Evolutionary conservation across 2,888 invertebrate species (phyloP), one percentile per base, ranked within the genome.

Genomic region (Girardia tigrina): DNA sequence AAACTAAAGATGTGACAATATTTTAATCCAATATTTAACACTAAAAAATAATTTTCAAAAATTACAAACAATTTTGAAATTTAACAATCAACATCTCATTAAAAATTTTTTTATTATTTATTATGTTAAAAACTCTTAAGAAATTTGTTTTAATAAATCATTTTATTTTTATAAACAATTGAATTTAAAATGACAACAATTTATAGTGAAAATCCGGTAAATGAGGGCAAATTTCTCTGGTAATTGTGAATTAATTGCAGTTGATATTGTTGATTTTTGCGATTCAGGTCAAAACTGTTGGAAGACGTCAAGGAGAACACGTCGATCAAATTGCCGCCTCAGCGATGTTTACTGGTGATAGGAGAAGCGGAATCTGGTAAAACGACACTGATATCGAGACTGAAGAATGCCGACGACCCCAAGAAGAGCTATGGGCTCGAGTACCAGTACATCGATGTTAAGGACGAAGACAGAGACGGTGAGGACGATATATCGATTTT

Each of bases 401-500:
- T 95, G 80, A 94, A 94, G 87, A 94, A 94, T 79, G 91, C 92
- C 77, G 94, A 95, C 82, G 94, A 95, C 85, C 94, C 94, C 0
- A 94, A 92, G 85, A 95, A 95, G 85, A 95, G 95, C 73, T 91
- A 92, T 70, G 95, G 94, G 20, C 87, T 97, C 80, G 95, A 97
- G 86, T 97, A 95, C 86, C 92, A 94, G 78, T 94, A 93, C 83
- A 92, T 97, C 83, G 93, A 94, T 86, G 94, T 97, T 79, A 89
- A 94, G 84, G 95, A 95, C 87, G 95, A 97, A 86, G 94, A 95
- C 84, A 88, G 94, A 87, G 95, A 97, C 87, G 94, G 94, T 92
- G 85, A 87, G 81, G 79, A n/a, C 1, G 29, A 4, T 1, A 42
- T 1, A 29, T 73, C 4, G 56, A n/a, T 6, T 20, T n/a, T n/a